Percentiles rank a stretch among this genome's conserved stretches.
These are phyloP conservation scores for Loris lydekkerianus DNA, from an alignment of 2,797 vertebrate genomes.

Conservation along the genomic window DNA sequence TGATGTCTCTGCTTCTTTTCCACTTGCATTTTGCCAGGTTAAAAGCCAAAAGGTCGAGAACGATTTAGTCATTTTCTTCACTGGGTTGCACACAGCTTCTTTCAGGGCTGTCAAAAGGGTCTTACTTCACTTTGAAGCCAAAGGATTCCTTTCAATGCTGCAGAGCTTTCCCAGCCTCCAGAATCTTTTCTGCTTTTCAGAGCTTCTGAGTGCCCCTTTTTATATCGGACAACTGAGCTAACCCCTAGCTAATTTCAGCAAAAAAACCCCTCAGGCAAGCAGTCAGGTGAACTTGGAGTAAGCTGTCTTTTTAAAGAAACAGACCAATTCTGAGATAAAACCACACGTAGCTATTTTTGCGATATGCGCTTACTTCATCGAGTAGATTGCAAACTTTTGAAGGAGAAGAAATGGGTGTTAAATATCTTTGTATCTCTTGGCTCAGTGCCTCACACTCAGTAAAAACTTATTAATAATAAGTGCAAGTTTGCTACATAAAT, in stretches of 20 bases:
- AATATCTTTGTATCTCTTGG: background rate
- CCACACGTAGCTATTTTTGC: background rate
- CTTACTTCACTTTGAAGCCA: background rate
- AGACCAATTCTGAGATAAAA: background rate
- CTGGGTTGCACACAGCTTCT: background rate
- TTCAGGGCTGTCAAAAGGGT: background rate
- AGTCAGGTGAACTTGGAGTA: constrained; percentile 6
- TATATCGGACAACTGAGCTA: background rate
- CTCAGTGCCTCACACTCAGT: background rate
- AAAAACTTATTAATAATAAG: background rate
- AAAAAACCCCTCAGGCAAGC: background rate
- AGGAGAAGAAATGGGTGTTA: background rate
- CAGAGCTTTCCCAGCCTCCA: background rate
- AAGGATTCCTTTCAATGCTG: background rate
- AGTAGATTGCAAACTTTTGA: background rate
- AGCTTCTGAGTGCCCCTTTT: background rate
- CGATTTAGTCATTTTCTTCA: background rate
- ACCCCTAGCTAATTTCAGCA: constrained; percentile 23
- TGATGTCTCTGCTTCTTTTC: background rate
- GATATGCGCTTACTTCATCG: background rate
- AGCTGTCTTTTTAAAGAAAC: constrained; percentile 2
- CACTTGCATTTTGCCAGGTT: background rate
- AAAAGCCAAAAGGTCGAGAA: constrained; percentile 45
- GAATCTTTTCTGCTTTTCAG: background rate
- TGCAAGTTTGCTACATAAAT: background rate